Percentiles rank a stretch among this genome's conserved stretches.
Conservation (phyloP, 1,140 invertebrate genomes). For the Lysiphlebus fabarum region DNA sequence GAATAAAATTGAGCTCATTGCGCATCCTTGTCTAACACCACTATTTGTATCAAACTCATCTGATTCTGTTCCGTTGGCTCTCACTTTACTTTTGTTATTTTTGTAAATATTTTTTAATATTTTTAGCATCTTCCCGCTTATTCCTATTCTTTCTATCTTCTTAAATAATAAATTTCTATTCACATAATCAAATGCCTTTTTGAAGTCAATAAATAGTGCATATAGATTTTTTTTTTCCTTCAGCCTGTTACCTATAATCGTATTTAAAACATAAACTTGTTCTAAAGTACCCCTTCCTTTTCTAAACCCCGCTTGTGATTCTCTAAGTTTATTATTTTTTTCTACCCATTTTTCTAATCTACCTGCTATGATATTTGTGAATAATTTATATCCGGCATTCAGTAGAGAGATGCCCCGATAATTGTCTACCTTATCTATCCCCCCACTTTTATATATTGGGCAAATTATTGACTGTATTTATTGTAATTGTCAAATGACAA, state of each 20-base stretch:
- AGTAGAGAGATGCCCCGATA: conserved; percentile 10
- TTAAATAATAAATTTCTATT: neutral
- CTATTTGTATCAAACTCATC: neutral
- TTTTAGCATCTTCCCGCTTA: neutral
- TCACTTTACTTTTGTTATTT: neutral
- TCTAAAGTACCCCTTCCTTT: conserved; percentile 2
- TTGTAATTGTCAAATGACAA: neutral
- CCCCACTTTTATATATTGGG: conserved; percentile 3
- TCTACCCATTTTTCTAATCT: conserved; percentile 3
- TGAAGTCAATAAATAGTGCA: neutral
- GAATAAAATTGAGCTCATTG: conserved; percentile 4
- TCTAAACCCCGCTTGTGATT: conserved; percentile 13
- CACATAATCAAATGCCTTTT: neutral
- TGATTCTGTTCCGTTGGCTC: neutral
- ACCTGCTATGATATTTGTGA: neutral
- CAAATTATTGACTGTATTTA: neutral
- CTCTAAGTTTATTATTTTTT: neutral
- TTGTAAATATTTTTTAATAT: neutral
- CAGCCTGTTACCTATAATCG: neutral
- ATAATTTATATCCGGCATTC: conserved; percentile 8
- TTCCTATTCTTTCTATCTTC: neutral
- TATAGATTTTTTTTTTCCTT: neutral
- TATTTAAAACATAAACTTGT: conserved; percentile 5
- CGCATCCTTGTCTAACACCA: conserved; percentile 8
- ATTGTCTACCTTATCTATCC: neutral